phyloP scores from a whole-genome alignment of 2,797 vertebrate species.

The Chiroxiphia lanceolata region DNA sequence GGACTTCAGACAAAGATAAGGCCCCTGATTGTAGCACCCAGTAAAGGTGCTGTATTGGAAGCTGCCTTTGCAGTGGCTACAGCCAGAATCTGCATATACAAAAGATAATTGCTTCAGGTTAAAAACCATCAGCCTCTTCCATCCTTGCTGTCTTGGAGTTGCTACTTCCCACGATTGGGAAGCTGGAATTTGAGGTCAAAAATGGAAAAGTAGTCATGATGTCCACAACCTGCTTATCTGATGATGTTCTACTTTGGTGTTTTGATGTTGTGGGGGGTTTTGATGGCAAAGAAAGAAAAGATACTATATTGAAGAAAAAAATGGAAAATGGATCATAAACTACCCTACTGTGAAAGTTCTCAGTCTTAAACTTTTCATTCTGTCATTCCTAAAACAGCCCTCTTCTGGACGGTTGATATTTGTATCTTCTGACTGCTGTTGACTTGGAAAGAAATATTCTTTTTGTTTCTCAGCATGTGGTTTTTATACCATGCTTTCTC shows the following conservation, averaged over 20 bases:
- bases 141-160: background rate
- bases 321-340: background rate
- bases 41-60: background rate
- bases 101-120: background rate
- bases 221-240: background rate
- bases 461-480: background rate
- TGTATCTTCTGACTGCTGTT: background rate
- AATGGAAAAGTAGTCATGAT: background rate
- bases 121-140: background rate
- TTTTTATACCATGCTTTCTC: background rate
- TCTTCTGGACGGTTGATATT: background rate
- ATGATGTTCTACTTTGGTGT: background rate
- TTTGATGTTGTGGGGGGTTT: background rate
- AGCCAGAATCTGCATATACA: background rate
- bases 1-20: conserved; percentile 26
- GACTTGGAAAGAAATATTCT: background rate
- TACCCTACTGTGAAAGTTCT: background rate
- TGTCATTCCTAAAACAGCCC: background rate
- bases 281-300: background rate
- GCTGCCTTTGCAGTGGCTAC: background rate
- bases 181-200: background rate
- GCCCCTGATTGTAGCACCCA: conserved; percentile 69
- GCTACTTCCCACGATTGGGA: background rate
- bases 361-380: background rate
- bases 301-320: background rate